Evolutionary conservation across 2,797 vertebrate genomes (phyloP).

Genomic region (Hylomyscus alleni): DNA sequence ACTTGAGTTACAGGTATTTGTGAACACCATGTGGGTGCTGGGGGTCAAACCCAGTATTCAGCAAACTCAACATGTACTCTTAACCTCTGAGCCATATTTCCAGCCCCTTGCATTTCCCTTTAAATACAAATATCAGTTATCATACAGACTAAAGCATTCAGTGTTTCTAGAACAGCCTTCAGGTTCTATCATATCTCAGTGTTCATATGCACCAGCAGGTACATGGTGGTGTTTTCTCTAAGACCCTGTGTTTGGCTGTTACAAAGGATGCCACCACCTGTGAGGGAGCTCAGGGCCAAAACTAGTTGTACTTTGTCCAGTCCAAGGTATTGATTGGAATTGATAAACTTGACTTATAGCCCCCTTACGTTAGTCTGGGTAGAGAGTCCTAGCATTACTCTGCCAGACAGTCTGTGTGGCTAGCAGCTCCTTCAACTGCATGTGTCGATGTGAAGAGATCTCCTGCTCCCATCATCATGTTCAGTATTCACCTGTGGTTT

Average conservation of each 20-base stretch:
- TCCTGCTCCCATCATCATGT: not conserved
- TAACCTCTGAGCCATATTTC: not conserved
- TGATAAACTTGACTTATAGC: rapidly evolving
- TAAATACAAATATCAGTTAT: not conserved
- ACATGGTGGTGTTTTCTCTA: not conserved
- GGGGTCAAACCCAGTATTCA: too few species aligned
- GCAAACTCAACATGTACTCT: not conserved
- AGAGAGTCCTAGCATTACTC: too few species aligned
- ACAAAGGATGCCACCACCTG: too few species aligned
- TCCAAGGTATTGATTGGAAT: not conserved
- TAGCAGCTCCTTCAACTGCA: too few species aligned
- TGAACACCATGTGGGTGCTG: too few species aligned
- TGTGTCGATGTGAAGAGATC: not conserved
- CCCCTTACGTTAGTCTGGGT: too few species aligned
- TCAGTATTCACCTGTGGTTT: not conserved
- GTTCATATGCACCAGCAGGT: not conserved
- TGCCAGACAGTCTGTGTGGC: too few species aligned
- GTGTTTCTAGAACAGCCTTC: not conserved
- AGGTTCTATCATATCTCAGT: not conserved
- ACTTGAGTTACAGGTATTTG: not conserved
- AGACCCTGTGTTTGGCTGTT: not conserved
- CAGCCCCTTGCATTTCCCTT: not conserved
- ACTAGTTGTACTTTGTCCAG: not conserved
- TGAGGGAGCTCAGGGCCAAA: not conserved
- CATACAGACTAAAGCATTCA: not conserved